These are phyloP conservation scores for human (Homo sapiens) DNA, from an alignment of 2,113 vertebrate species.

Conservation along the genomic window GRCh38 chr5:28334501-28335000, in stretches of 20 bases:
- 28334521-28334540: not conserved
- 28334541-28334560: not conserved
- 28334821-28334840: conserved; percentile 19
- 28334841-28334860: conserved; percentile 38
- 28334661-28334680: not conserved
- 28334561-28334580: not conserved
- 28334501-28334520: not conserved
- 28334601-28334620: conserved; percentile 49
- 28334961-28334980: conserved; percentile 6
- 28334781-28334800: conserved; percentile 33
- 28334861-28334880: conserved; percentile 57
- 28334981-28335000: conserved; percentile 14
- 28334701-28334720: not conserved
- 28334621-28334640: not conserved
- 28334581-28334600: not conserved
- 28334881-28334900: conserved; percentile 18
- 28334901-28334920: not conserved
- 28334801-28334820: conserved; percentile 53
- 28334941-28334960: not conserved
- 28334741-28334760: conserved; percentile 24
- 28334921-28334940: not conserved
- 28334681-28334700: conserved; percentile 31
- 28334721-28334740: conserved; percentile 26
- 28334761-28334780: conserved; percentile 56
- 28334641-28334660: not conserved